Evolutionary conservation across 2,797 vertebrate species (phyloP).

Genomic region (Pseudochirops corinnae): DNA sequence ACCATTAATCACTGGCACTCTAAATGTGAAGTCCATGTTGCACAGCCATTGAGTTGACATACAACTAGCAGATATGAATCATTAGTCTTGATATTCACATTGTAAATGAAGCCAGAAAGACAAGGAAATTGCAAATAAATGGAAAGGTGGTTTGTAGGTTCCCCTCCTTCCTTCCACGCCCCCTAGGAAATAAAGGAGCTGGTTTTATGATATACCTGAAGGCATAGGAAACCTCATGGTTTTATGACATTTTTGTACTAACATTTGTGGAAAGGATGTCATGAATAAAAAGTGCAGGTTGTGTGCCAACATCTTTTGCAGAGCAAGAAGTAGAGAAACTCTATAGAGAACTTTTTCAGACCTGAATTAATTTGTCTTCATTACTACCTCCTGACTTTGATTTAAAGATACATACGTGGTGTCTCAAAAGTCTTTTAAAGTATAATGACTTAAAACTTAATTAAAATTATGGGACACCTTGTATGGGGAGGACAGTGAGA

Average conservation of each 20-base stretch:
- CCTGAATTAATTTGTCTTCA: background rate
- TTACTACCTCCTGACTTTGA: background rate
- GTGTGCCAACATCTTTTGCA: background rate
- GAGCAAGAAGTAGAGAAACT: background rate
- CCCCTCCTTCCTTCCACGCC: background rate
- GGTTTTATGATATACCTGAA: background rate
- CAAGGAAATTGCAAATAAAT: background rate
- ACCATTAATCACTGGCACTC: background rate
- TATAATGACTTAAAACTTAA: background rate
- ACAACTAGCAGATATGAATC: background rate
- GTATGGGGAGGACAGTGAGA: background rate
- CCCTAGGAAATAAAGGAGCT: background rate
- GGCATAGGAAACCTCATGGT: background rate
- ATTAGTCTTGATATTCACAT: background rate
- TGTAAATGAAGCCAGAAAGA: background rate
- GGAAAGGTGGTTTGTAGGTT: background rate
- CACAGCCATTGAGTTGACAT: background rate
- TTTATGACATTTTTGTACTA: background rate
- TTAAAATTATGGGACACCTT: background rate
- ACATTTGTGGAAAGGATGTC: background rate
- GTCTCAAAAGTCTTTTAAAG: background rate
- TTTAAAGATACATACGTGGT: background rate
- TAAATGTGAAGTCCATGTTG: background rate
- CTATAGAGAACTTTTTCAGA: background rate
- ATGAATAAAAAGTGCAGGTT: background rate